Evolutionary conservation across 2,888 invertebrate genomes (phyloP), one percentile per base, ranked within the genome.

Genomic region (Neuroscelio doddi): DNA sequence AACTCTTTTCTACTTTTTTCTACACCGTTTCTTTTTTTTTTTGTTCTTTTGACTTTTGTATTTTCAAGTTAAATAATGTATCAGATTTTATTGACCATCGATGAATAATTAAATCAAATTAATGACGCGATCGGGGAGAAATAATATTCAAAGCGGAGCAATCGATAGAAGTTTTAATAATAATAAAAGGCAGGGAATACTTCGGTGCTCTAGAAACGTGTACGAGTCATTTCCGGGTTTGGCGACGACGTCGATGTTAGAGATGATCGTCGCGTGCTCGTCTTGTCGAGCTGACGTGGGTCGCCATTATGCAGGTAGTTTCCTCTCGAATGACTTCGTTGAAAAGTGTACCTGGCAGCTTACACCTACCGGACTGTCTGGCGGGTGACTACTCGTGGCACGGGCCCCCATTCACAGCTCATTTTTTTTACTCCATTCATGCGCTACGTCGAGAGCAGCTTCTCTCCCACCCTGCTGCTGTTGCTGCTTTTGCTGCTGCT

Each of bases 281-380:
- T 10, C 34, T 34, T 14, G 55, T 61, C 55, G 59, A 51, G 56
- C 27, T 27, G 29, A 44, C 70, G 59, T 66, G 62, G 57, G 68
- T 57, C 67, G 64, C 69, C 66, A 71, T 64, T 70, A 73, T 66
- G 71, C 74, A 74, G 74, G 74, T 74, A 73, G 73, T 74, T 74
- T 72, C 68, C 74, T 73, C 70, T 65, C 66, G 65, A 70, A 72
- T 74, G 73, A 74, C 74, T 73, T 67, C 64, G 69, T 71, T 71
- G 72, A 74, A 74, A 73, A 73, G 70, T 68, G 51, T 69, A 64
- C 64, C 68, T 61, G 70, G 63, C 64, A 61, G 68, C 68, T 65
- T 65, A 68, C 59, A 68, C 66, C 66, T 59, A 64, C 64, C 59
- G 64, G 41, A 42, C 27, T 24, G 64, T 67, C 64, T 56, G 59